Conservation (phyloP, 2,888 invertebrate genomes). For the Morpho deidamia region DNA sequence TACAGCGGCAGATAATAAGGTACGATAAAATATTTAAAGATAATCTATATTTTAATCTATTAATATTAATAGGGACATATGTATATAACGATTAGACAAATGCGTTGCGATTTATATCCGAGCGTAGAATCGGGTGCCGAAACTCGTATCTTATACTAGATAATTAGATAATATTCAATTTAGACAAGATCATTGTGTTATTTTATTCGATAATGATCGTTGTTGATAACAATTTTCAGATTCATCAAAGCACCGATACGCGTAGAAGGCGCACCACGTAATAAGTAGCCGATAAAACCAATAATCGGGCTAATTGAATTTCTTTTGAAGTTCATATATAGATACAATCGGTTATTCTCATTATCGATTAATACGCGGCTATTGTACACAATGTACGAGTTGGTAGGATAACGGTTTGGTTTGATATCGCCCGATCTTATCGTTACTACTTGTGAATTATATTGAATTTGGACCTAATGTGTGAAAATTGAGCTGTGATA, state of each 20-base stretch:
- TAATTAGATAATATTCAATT: slow-evolving; percentile 12
- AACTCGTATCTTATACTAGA: slow-evolving; percentile 17
- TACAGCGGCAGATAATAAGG: neutral
- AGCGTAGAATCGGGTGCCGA: slow-evolving; percentile 14
- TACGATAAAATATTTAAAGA: neutral
- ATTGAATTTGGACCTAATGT: slow-evolving; percentile 3
- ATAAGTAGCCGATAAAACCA: slow-evolving; percentile 10
- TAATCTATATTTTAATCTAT: neutral
- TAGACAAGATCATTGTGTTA: slow-evolving; percentile 16
- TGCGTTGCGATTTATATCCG: slow-evolving; percentile 1
- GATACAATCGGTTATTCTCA: slow-evolving; percentile 8
- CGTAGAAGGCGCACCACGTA: slow-evolving; percentile 6
- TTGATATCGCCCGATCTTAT: slow-evolving; percentile 6
- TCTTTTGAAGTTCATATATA: slow-evolving; percentile 21
- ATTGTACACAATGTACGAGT: slow-evolving; percentile 18
- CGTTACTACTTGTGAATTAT: slow-evolving; percentile 8
- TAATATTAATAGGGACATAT: slow-evolving; percentile 1
- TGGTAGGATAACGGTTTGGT: slow-evolving; percentile 1
- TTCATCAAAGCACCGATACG: slow-evolving; percentile 10
- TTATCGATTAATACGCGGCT: slow-evolving; percentile 12
- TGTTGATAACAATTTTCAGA: slow-evolving; percentile 2
- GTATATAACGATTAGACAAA: neutral
- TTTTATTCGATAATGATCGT: slow-evolving; percentile 5
- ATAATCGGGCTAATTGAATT: slow-evolving; percentile 23
- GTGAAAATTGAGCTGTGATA: no score